Evolutionary conservation across 2,888 invertebrate species (phyloP).

Genomic region (Volucella zonaria): DNA sequence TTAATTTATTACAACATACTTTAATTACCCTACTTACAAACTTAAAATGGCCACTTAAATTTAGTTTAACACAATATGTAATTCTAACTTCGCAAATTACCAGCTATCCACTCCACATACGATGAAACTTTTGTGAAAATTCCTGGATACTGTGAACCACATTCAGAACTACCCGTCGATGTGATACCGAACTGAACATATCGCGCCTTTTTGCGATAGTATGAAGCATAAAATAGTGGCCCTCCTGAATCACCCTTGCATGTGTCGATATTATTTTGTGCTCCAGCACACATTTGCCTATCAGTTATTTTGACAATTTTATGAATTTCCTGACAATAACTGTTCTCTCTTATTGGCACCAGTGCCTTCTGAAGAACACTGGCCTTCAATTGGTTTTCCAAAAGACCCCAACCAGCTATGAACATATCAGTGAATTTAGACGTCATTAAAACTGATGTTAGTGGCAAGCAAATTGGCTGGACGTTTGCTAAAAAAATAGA

Average conservation of each 20-base stretch:
- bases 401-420: constrained; percentile 80
- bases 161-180: constrained; percentile 85
- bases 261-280: constrained; percentile 75
- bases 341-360: constrained; percentile 70
- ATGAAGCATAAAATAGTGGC: constrained; percentile 76
- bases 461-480: constrained; percentile 79
- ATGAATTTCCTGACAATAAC: constrained; percentile 78
- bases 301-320: constrained; percentile 74
- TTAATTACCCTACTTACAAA: too few species aligned
- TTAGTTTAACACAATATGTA: neutral
- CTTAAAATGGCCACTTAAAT: too few species aligned
- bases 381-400: constrained; percentile 72
- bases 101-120: constrained; percentile 84
- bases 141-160: constrained; percentile 83
- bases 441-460: constrained; percentile 72
- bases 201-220: constrained; percentile 69
- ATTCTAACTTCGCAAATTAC: constrained; percentile 59
- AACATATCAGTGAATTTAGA: constrained; percentile 70
- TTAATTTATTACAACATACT: too few species aligned
- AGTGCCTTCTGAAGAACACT: constrained; percentile 76
- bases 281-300: constrained; percentile 84
- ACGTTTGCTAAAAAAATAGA: constrained; percentile 76
- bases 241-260: constrained; percentile 75
- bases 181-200: constrained; percentile 84
- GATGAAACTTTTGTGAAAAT: constrained; percentile 84